Evolutionary conservation across 2,888 invertebrate species (phyloP), one percentile per base, ranked within the genome.

Genomic region (Hetaerina titia): DNA sequence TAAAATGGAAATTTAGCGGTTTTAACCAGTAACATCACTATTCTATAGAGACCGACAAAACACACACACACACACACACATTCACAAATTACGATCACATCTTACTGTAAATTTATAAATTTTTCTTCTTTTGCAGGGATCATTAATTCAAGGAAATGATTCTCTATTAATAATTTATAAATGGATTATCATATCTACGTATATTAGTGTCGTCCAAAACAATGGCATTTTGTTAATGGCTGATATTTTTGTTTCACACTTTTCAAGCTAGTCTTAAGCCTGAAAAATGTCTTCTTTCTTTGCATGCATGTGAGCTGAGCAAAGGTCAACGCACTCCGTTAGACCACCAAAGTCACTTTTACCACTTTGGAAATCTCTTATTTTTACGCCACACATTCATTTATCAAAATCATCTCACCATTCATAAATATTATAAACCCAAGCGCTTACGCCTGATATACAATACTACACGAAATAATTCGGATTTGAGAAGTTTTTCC

Each of bases 401-500:
- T 56, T 74, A 74, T 64, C 64, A 92, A 90, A 92, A 92, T 64
- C 69, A 45, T 74, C 56, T 92, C 92, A 31, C 69, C 81, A 31
- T 31, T 22, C 74, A 13, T 69, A 69, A 56, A 63, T 92, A 45
- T 92, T 92, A 69, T 92, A 58, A 22, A 92, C 19, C 92, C 69
- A 92, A 74, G 92, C 92, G 15, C n/a, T 19, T n/a, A n/a, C 4
- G 92, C 92, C 57, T 74, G 69, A 69, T 64, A 8, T 19, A 56
- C 56, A 74, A 92, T 69, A n/a, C 69, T 92, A 92, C 92, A 69
- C 15, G 92, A 92, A 92, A 69, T 92, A 92, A 92, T 92, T 92
- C 92, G 92, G 92, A 92, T 92, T 92, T 92, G 92, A 92, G 92
- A 92, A 92, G 92, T 92, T 92, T 92, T 31, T 69, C 92, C 92